Evolutionary conservation across 2,797 vertebrate species (phyloP).

Genomic region (Anableps anableps): DNA sequence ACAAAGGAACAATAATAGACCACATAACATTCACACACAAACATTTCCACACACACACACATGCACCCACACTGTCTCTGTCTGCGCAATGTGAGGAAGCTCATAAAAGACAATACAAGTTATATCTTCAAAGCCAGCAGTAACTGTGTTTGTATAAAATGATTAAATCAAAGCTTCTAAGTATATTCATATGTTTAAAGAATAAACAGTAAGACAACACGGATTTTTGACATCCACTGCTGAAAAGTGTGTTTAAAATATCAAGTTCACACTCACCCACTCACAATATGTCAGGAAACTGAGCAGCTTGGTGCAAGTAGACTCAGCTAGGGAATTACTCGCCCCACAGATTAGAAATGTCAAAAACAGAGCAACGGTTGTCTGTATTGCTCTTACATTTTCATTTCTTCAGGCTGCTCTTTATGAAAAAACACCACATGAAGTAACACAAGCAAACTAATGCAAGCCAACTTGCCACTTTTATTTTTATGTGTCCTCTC

Average conservation of each 20-base stretch:
- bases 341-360: neutral
- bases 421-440: neutral
- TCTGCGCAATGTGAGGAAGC: neutral
- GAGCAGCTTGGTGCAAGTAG: conserved; percentile 30
- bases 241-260: conserved; percentile 62
- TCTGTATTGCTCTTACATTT: neutral
- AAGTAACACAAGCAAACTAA: neutral
- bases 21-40: conserved; percentile 36
- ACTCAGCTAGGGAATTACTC: conserved; percentile 18
- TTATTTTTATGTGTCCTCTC: conserved; percentile 1
- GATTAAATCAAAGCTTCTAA: conserved; percentile 14
- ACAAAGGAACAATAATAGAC: conserved; percentile 65
- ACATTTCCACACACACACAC: conserved; percentile 21
- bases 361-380: neutral
- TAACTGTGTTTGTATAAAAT: neutral
- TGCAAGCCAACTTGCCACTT: neutral
- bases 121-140: neutral
- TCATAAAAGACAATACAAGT: conserved; percentile 18
- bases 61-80: conserved; percentile 8
- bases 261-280: conserved; percentile 63
- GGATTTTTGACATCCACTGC: conserved; percentile 47
- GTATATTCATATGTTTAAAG: conserved; percentile 19
- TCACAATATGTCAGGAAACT: conserved; percentile 62
- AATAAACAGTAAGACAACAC: conserved; percentile 29
- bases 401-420: neutral